phyloP scores from a whole-genome alignment of 2,888 invertebrate genomes.

The Eurytoma adleriae region DNA sequence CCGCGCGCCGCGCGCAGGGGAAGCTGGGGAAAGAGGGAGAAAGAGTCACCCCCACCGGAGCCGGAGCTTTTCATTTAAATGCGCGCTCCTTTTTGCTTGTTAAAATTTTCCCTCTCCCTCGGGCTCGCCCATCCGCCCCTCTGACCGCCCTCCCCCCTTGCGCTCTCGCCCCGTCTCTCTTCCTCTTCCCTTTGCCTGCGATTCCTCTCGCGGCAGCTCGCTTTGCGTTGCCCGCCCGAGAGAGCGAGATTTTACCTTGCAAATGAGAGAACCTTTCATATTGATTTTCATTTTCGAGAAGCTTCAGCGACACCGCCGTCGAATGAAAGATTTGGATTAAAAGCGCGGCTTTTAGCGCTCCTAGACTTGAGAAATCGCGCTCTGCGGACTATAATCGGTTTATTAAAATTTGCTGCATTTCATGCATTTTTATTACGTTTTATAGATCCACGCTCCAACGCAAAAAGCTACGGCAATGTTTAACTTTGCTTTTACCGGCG shows the following conservation, averaged over 20 bases:
- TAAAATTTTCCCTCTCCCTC: constrained; percentile 21
- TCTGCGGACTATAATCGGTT: too few species aligned
- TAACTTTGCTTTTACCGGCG: too few species aligned
- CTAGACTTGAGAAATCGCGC: too few species aligned
- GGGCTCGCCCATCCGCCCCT: constrained; percentile 1
- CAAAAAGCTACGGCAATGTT: too few species aligned
- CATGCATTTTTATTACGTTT: too few species aligned
- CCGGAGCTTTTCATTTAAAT: constrained; percentile 13
- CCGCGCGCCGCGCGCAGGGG: background rate
- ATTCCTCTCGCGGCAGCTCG: background rate
- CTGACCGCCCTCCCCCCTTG: background rate
- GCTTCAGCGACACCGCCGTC: background rate
- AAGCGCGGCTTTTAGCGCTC: background rate
- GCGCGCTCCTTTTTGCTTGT: constrained; percentile 15
- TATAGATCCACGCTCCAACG: too few species aligned
- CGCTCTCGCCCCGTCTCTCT: background rate
- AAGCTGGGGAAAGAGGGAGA: constrained; percentile 2
- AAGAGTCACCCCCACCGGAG: background rate
- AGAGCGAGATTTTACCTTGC: constrained; percentile 22
- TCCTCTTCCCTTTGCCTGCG: background rate
- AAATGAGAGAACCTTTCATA: constrained; percentile 39
- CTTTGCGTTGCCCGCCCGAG: background rate
- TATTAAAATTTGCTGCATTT: too few species aligned
- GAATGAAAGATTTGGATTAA: background rate
- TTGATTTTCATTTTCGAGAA: constrained; percentile 46